phyloP scores from a whole-genome alignment of 2,888 invertebrate species.

The Parasteatoda lunata region DNA sequence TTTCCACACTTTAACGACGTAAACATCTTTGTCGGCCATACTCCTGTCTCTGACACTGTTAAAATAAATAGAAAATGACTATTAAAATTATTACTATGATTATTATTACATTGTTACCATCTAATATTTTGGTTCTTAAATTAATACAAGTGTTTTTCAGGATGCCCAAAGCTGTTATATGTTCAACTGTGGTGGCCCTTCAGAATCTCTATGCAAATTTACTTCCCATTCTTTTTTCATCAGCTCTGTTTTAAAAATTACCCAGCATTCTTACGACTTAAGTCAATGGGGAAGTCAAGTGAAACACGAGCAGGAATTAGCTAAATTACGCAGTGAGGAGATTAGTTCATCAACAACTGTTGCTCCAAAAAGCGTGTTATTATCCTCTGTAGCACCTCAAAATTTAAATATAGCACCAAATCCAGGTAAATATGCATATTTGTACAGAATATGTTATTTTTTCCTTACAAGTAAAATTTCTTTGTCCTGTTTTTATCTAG shows the following conservation, averaged over 20 bases:
- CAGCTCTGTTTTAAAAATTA: conserved; percentile 75
- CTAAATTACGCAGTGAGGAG: conserved; percentile 70
- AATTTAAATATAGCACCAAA: conserved; percentile 8
- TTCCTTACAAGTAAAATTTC: no score
- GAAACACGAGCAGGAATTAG: conserved; percentile 83
- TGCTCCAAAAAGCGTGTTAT: neutral
- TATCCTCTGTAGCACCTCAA: conserved; percentile 10
- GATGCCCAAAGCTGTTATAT: conserved; percentile 86
- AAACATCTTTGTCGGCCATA: no score
- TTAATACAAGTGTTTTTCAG: conserved; percentile 60
- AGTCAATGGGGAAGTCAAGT: conserved; percentile 83
- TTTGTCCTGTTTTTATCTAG: no score
- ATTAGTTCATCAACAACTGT: neutral
- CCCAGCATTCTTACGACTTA: conserved; percentile 79
- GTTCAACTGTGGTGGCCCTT: conserved; percentile 89
- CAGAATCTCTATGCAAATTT: conserved; percentile 85
- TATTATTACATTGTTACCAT: no score
- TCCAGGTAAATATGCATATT: conserved; percentile 25
- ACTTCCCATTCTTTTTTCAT: conserved; percentile 91
- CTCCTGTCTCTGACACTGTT: no score
- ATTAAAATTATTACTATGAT: no score
- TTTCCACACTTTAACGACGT: no score
- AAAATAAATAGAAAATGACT: no score
- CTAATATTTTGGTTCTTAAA: no score
- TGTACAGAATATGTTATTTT: no score